Conservation (phyloP, 2,888 invertebrate genomes). For the Volucella bombylans region DNA sequence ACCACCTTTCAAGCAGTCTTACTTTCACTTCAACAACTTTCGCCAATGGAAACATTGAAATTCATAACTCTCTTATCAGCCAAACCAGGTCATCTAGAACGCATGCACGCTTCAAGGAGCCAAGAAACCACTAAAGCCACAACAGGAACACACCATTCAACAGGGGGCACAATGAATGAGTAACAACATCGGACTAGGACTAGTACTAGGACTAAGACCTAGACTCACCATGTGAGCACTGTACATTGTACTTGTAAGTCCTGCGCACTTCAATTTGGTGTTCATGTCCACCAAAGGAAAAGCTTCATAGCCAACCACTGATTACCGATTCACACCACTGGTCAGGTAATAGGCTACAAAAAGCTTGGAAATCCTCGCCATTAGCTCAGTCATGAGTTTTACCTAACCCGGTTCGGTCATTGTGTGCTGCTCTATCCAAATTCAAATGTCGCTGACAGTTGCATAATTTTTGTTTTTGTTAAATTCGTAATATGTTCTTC, state of each 20-base stretch:
- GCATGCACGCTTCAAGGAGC: conserved; percentile 12
- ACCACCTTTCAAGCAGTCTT: conserved; percentile 18
- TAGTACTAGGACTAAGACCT: background rate
- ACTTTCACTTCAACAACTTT: conserved; percentile 73
- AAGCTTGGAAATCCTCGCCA: conserved; percentile 63
- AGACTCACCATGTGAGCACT: conserved; percentile 23
- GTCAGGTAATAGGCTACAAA: conserved; percentile 66
- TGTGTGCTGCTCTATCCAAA: conserved; percentile 9
- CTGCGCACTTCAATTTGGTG: conserved; percentile 40
- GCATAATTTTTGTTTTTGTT: conserved; percentile 53
- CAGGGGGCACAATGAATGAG: conserved; percentile 40
- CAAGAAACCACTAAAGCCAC: background rate
- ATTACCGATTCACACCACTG: conserved; percentile 59
- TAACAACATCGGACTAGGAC: conserved; percentile 3
- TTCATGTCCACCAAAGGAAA: conserved; percentile 52
- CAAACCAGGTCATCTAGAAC: conserved; percentile 66
- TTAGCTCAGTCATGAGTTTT: conserved; percentile 73
- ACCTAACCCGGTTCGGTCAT: conserved; percentile 66
- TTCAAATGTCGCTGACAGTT: conserved; percentile 13
- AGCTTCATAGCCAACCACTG: conserved; percentile 40
- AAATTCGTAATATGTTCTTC: conserved; percentile 78
- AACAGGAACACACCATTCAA: conserved; percentile 55
- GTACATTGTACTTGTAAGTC: background rate
- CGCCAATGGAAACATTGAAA: conserved; percentile 69
- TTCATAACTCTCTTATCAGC: conserved; percentile 70